A percentile compares a stretch with the other conserved stretches of the same genome.
phyloP scores from a whole-genome alignment of 2,113 vertebrate species.

The Rutilus rutilus region DNA sequence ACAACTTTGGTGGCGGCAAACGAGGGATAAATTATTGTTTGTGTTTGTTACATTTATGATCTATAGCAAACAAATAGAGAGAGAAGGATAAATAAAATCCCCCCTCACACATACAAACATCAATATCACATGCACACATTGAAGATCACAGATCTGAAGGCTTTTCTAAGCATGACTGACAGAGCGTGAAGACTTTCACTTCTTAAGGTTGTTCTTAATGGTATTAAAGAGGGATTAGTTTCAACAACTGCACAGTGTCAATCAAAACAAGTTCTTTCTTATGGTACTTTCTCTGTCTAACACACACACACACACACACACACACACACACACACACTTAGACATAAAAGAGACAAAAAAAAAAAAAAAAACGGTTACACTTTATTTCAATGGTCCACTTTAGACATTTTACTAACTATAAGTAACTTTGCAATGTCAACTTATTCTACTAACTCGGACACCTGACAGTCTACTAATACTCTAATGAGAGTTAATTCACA shows the following conservation, averaged over 20 bases:
- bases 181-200: slow-evolving; percentile 27
- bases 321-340: background rate
- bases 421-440: too few relatives aligned
- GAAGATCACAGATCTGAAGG: slow-evolving; percentile 18
- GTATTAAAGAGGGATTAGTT: slow-evolving; percentile 46
- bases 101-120: background rate
- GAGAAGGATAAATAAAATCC: background rate
- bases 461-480: too few relatives aligned
- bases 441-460: too few relatives aligned
- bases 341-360: background rate
- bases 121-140: slow-evolving; percentile 23
- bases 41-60: slow-evolving; percentile 12
- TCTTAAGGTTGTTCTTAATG: slow-evolving; percentile 16
- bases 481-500: too few relatives aligned
- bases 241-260: slow-evolving; percentile 36
- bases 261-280: slow-evolving; percentile 8
- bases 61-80: slow-evolving; percentile 12
- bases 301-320: too few relatives aligned
- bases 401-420: too few relatives aligned
- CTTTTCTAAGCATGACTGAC: slow-evolving; percentile 28
- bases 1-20: slow-evolving; percentile 47
- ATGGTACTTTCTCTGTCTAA: too few relatives aligned
- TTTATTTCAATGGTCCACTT: too few relatives aligned
- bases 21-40: slow-evolving; percentile 29
- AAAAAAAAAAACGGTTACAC: background rate